Conservation (phyloP, 2,888 invertebrate genomes). For the Copidosoma aretas region DNA sequence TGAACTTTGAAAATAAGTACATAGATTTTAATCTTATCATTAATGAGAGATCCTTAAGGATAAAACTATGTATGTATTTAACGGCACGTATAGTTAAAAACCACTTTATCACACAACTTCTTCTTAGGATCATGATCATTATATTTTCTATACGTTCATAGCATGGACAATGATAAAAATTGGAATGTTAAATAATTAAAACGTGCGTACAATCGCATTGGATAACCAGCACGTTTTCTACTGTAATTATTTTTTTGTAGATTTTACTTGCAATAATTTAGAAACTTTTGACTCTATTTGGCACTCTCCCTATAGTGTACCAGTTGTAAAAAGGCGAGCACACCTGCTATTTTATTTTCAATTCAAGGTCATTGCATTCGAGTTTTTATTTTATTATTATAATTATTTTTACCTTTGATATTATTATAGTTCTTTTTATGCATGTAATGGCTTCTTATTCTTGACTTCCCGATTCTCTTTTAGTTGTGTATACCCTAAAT, state of each 20-base stretch:
- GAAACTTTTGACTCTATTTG: slow-evolving; percentile 58
- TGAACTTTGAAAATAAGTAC: slow-evolving; percentile 5
- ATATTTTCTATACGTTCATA: background rate
- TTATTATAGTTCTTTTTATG: background rate
- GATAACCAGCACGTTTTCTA: background rate
- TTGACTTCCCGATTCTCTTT: background rate
- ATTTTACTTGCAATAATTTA: slow-evolving; percentile 36
- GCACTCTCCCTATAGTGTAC: slow-evolving; percentile 53
- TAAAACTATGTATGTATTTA: no score
- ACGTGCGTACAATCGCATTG: background rate
- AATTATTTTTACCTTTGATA: slow-evolving; percentile 2
- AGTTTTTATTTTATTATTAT: slow-evolving; percentile 22
- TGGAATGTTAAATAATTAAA: background rate
- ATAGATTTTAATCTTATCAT: slow-evolving; percentile 6
- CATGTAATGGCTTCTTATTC: background rate
- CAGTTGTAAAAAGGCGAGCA: slow-evolving; percentile 54
- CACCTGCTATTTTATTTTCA: slow-evolving; percentile 56
- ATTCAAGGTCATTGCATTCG: slow-evolving; percentile 61
- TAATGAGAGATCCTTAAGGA: no score
- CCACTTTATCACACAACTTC: no score
- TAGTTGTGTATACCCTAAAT: background rate
- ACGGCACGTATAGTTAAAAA: no score
- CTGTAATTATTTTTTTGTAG: no score
- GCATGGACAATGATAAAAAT: background rate
- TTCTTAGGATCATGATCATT: no score